Percentiles rank a stretch among this genome's conserved stretches.
Evolutionary conservation across 2,888 invertebrate genomes (phyloP).

Genomic region (Formica aserva): DNA sequence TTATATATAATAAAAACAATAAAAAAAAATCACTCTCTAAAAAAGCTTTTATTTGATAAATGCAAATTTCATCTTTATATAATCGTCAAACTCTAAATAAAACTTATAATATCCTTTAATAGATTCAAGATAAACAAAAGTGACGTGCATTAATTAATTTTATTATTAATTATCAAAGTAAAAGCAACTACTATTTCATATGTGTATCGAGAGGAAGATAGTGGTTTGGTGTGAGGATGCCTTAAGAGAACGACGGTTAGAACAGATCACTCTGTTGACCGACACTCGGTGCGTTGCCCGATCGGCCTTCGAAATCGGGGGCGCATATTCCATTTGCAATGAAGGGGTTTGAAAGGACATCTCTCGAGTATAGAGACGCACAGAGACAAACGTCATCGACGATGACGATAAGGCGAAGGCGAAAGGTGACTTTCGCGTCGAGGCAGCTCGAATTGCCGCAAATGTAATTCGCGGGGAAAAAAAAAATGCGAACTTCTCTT

Average conservation of each 20-base stretch:
- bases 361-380: constrained; percentile 56
- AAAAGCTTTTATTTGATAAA: not conserved
- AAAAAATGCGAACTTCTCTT: constrained; percentile 39
- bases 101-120: not conserved
- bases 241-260: constrained; percentile 36
- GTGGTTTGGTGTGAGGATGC: constrained; percentile 29
- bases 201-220: not conserved
- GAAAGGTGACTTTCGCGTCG: constrained; percentile 27
- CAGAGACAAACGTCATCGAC: constrained; percentile 46
- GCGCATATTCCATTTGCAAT: constrained; percentile 69
- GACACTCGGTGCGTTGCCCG: constrained; percentile 67
- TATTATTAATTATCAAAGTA: constrained; percentile 3
- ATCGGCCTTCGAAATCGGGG: constrained; percentile 75
- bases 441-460: not conserved
- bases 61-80: not conserved
- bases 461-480: constrained; percentile 10
- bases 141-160: not conserved
- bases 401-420: constrained; percentile 18
- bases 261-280: constrained; percentile 68
- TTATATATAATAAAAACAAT: not conserved
- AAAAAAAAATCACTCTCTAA: not conserved
- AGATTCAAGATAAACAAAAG: not conserved
- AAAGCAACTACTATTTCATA: not conserved
- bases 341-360: constrained; percentile 71
- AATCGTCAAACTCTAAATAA: not conserved